These are phyloP conservation scores for Palythoa caribaeorum DNA, from an alignment of 92 coral and sea anemone genomes.

Conservation along the genomic window DNA sequence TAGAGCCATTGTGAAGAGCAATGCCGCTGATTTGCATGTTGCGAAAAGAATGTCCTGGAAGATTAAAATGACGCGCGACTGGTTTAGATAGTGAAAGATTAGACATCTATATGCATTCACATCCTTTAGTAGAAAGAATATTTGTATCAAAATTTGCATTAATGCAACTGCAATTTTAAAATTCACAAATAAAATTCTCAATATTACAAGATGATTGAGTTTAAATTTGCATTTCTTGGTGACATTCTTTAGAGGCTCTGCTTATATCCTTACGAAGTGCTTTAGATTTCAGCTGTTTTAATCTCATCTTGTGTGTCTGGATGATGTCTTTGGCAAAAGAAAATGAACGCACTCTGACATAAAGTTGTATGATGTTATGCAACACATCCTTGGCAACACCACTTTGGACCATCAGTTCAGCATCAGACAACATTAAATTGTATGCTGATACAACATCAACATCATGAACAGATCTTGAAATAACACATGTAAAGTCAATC, in stretches of 20 bases:
- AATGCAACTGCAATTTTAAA: too few relatives aligned
- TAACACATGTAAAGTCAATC: slow-evolving; percentile 44
- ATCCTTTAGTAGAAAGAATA: too few relatives aligned
- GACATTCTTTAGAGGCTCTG: background rate
- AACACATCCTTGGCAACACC: slow-evolving; percentile 46
- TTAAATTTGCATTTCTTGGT: background rate
- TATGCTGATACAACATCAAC: slow-evolving; percentile 52
- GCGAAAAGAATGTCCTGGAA: too few relatives aligned
- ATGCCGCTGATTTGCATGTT: too few relatives aligned
- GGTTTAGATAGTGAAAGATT: too few relatives aligned
- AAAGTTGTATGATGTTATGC: slow-evolving; percentile 19
- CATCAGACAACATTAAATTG: slow-evolving; percentile 30
- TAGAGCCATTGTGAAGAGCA: too few relatives aligned
- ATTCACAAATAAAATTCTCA: too few relatives aligned
- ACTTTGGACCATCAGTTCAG: slow-evolving; percentile 18
- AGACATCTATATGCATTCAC: too few relatives aligned
- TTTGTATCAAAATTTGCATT: too few relatives aligned
- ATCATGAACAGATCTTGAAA: slow-evolving; percentile 53
- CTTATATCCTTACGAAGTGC: slow-evolving; percentile 5
- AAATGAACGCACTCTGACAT: slow-evolving; percentile 44
- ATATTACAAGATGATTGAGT: background rate
- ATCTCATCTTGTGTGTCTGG: slow-evolving; percentile 53
- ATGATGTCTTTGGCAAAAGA: slow-evolving; percentile 52
- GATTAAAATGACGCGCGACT: too few relatives aligned
- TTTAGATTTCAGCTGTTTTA: slow-evolving; percentile 31